Base-by-base conservation (phyloP, 2,113 vertebrate species). In the Cynoglossus semilaevis region DNA sequence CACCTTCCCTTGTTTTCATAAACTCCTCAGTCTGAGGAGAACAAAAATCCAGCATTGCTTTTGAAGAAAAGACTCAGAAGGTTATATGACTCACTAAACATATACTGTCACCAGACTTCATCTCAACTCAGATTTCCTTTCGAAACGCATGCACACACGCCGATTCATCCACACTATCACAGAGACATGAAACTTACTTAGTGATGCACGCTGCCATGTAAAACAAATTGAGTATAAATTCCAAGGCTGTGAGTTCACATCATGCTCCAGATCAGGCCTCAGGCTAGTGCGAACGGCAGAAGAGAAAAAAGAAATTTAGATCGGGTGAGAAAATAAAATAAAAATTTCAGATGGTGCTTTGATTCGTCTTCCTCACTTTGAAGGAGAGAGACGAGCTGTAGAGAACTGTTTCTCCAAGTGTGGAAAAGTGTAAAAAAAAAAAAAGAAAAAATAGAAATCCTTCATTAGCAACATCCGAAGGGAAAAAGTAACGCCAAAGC, bases 391-490 rank as follows among this genome's bases (percentile, higher is more conserved):
- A 49, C 1, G 15, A 29, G 17, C 38, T 66, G 38, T 15, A n/a
- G 41, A n/a, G 35, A 41, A 51, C n/a, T 13, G 13, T 19, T 57
- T 42, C 35, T 63, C 42, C 22, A n/a, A 51, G 51, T 6, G 0
- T 77, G 67, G 60, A 12, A 70, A 64, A 64, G 4, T 7, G 46
- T 70, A 67, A 71, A 4, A 6, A 29, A 4, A 29, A 29, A 4
- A 29, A 29, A 29, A 29, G 2, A 29, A 29, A 29, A 29, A n/a
- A n/a, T n/a, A n/a, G 22, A 14, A 17, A 37, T 65, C 42, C 61
- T 81, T 89, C 70, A 84, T 86, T 87, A 86, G 67, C 59, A 34
- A 36, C 74, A 72, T 77, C 85, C 62, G 15, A 82, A 68, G 81
- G 81, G 76, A 51, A 76, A 60, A 66, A 74, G 59, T 63, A 63